Evolutionary conservation across 2,797 vertebrate species (phyloP).

Genomic region (Triplophysa bombifrons): DNA sequence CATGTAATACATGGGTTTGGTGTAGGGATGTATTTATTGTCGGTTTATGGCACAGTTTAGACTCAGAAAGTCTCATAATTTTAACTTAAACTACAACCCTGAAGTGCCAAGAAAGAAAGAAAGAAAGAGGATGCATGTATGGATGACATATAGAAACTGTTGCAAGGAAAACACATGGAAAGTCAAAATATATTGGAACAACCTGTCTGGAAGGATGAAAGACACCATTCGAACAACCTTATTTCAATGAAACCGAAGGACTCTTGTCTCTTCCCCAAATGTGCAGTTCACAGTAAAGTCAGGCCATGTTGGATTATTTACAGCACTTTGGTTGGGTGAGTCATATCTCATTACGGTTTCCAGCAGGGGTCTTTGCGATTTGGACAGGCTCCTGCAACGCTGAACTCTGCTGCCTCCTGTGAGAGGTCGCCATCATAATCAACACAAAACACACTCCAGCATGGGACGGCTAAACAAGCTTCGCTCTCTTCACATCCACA

Average conservation of each 20-base stretch:
- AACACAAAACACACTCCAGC: conserved; percentile 38
- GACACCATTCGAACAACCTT: neutral
- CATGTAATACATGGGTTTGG: neutral
- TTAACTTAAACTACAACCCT: neutral
- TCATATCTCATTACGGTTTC: conserved; percentile 38
- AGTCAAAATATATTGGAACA: neutral
- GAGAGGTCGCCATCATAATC: conserved; percentile 52
- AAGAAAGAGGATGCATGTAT: neutral
- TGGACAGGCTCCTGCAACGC: conserved; percentile 34
- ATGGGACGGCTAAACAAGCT: conserved; percentile 39
- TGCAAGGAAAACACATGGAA: neutral
- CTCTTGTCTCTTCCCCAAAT: conserved; percentile 10
- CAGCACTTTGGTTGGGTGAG: conserved; percentile 38
- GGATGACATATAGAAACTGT: neutral
- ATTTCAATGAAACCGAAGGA: neutral
- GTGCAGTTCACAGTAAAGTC: conserved; percentile 11
- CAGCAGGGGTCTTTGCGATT: conserved; percentile 45
- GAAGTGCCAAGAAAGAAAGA: neutral
- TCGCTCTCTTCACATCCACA: conserved; percentile 20
- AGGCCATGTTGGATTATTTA: conserved; percentile 22
- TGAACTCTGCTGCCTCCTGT: conserved; percentile 9
- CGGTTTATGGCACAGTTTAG: neutral
- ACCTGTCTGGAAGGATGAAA: neutral
- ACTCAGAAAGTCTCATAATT: neutral
- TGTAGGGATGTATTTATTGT: neutral